Base-by-base conservation (phyloP, 2,888 invertebrate species). In the Orchesella flavescens region DNA sequence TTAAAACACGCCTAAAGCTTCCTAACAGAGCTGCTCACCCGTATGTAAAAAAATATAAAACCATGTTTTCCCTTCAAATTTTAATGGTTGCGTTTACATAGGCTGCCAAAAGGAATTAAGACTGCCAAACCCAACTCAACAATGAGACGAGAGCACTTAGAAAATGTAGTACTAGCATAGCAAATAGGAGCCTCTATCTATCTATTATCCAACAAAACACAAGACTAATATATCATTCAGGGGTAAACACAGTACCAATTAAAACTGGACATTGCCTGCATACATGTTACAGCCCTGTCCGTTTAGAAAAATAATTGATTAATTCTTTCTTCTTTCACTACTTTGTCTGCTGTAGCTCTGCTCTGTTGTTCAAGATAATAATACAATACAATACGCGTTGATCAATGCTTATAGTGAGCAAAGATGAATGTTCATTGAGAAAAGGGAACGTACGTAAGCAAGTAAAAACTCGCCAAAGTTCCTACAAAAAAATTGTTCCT, bases 211-310 rank as follows among this genome's bases (percentile, higher is more conserved):
- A 34, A 34, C 34, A 34, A 2, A 34, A 34, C 34, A 34, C 34
- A 34, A 34, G 15, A 68, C 68, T 15, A 59, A 77, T 69, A 69
- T 69, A 69, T 77, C 77, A 69, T 69, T 69, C 9, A 44, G 63
- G n/a, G 43, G 53, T 78, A 63, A 78, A 71, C 78, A 63, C 63
- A 63, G 57, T 21, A 78, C 78, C 71, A 78, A 78, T 78, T 78
- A 78, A 78, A 78, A 78, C 61, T 78, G 71, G 63, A 78, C 78
- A 77, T 24, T 23, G 57, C 19, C 65, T 65, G 21, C 57, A 55
- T 34, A 75, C 24, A 24, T 53, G 55, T 59, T 77, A 46, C 59
- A 59, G 46, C 15, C 57, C 53, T 63, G 53, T 77, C 46, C 24
- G 24, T 24, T 59, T 43, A 59, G 19, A 24, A 15, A 23, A 69